phyloP scores from a whole-genome alignment of 2,888 invertebrate species.

The Eudasyphora cyanicolor region DNA sequence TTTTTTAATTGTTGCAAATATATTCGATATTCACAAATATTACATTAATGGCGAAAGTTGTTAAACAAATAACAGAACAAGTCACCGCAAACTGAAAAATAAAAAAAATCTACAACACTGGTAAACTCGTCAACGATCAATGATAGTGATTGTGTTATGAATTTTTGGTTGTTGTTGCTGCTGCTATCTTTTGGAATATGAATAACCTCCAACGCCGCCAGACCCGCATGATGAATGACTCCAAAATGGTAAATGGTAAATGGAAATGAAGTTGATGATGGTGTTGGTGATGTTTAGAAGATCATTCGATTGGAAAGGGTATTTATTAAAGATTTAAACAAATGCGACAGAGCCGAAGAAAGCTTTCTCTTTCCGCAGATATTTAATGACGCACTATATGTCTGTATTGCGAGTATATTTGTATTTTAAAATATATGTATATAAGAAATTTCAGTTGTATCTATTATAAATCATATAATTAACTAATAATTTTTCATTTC shows the following conservation, averaged over 20 bases:
- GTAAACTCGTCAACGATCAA: neutral
- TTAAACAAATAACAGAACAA: conserved; percentile 25
- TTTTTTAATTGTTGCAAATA: neutral
- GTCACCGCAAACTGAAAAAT: neutral
- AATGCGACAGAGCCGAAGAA: neutral
- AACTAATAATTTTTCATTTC: conserved; percentile 25
- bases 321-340: neutral
- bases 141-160: conserved; percentile 10
- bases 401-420: neutral
- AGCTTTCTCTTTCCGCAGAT: conserved; percentile 44
- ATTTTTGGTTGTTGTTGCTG: neutral
- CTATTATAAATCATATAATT: conserved; percentile 46
- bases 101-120: too few relatives aligned
- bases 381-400: neutral
- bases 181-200: neutral
- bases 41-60: conserved; percentile 29
- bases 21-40: neutral
- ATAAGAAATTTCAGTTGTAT: neutral
- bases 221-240: conserved; percentile 1
- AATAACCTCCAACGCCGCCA: neutral
- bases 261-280: neutral
- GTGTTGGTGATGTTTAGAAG: conserved; percentile 1
- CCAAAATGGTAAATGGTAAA: neutral
- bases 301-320: conserved; percentile 1
- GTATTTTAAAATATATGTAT: too few relatives aligned